Conservation (phyloP, 2,888 invertebrate species). For the Callinectes sapidus region DNA sequence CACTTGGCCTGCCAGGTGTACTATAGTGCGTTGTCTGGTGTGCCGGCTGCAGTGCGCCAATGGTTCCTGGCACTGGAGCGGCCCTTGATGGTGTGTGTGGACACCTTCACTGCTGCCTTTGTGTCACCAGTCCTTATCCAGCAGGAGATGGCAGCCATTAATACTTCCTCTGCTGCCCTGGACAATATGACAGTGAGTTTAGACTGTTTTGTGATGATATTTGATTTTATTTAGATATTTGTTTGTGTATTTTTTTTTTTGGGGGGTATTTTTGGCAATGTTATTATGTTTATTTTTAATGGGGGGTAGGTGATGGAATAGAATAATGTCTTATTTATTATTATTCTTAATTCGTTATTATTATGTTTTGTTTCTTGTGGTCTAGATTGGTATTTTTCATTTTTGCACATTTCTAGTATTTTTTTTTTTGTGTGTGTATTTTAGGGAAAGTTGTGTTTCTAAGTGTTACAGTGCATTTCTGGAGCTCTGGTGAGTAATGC, state of each 20-base stretch:
- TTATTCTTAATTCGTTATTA: too few species aligned
- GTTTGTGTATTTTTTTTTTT: too few species aligned
- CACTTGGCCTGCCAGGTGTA: constrained; percentile 70
- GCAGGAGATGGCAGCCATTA: constrained; percentile 66
- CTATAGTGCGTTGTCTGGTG: constrained; percentile 51
- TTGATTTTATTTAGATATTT: too few species aligned
- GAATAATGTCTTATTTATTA: too few species aligned
- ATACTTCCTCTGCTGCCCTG: constrained; percentile 52
- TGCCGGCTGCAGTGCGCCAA: constrained; percentile 65
- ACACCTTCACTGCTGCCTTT: constrained; percentile 55
- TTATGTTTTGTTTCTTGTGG: too few species aligned
- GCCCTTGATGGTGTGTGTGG: constrained; percentile 60
- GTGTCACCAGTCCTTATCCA: constrained; percentile 67
- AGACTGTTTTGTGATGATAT: background rate
- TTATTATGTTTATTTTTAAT: too few species aligned
- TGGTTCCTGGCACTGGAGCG: constrained; percentile 65
- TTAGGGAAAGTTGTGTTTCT: background rate
- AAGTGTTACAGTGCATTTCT: background rate
- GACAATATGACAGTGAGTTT: constrained; percentile 72
- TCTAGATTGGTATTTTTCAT: background rate
- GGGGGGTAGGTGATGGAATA: too few species aligned
- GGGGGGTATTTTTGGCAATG: too few species aligned
- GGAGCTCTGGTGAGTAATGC: background rate
- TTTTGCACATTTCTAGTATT: background rate
- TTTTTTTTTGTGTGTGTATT: background rate